Conservation (phyloP, 2,888 invertebrate species). For the Zaprionus bogoriensis region DNA sequence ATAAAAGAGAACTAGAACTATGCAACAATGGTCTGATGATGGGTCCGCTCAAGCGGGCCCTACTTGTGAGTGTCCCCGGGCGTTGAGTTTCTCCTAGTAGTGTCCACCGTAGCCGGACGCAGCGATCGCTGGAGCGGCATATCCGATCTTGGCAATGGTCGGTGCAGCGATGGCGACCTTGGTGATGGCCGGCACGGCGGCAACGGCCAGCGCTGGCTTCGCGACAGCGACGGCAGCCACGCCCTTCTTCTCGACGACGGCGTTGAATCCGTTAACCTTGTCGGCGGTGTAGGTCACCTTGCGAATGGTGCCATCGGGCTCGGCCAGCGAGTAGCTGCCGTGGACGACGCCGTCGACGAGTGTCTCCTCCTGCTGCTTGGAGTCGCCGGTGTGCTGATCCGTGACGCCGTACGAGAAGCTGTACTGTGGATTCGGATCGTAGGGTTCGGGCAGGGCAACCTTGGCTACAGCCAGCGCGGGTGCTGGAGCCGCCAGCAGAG, state of each 20-base stretch:
- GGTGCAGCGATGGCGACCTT: slow-evolving; percentile 71
- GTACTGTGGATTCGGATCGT: slow-evolving; percentile 80
- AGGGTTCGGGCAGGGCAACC: slow-evolving; percentile 71
- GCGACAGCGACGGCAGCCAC: slow-evolving; percentile 61
- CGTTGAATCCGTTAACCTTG: slow-evolving; percentile 81
- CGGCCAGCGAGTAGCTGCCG: slow-evolving; percentile 82
- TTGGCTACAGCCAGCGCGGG: slow-evolving; percentile 64
- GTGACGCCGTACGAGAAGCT: slow-evolving; percentile 82
- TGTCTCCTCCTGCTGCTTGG: slow-evolving; percentile 82
- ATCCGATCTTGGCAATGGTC: slow-evolving; percentile 56
- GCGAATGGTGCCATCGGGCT: slow-evolving; percentile 81
- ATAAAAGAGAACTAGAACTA: slow-evolving; percentile 54
- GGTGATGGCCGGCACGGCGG: slow-evolving; percentile 65
- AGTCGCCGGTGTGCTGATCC: slow-evolving; percentile 81
- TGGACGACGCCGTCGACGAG: slow-evolving; percentile 82
- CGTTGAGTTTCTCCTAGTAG: slow-evolving; percentile 44
- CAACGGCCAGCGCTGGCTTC: slow-evolving; percentile 52
- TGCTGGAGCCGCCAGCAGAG: slow-evolving; percentile 69
- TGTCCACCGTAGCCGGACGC: slow-evolving; percentile 55
- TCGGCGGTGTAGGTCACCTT: slow-evolving; percentile 82
- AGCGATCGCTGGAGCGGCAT: slow-evolving; percentile 63
- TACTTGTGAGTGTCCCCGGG: slow-evolving; percentile 6
- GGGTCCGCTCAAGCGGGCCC: neutral
- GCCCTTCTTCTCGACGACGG: slow-evolving; percentile 80
- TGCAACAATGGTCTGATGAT: slow-evolving; percentile 57